A percentile compares a stretch with the other conserved stretches of the same genome.
phyloP scores from a whole-genome alignment of 2,888 invertebrate species.

The Mimumesa dahlbomi region DNA sequence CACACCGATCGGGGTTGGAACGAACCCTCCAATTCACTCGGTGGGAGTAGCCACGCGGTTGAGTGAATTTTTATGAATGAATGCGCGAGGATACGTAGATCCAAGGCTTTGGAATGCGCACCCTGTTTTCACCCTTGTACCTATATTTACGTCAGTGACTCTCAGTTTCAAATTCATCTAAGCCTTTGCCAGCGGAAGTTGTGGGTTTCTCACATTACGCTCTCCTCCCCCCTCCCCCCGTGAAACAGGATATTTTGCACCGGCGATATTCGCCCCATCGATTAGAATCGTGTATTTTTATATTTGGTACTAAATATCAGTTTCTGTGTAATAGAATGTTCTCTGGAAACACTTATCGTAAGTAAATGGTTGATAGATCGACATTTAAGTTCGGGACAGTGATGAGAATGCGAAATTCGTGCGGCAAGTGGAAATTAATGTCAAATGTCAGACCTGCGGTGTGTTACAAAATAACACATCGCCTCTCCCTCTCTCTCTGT shows the following conservation, averaged over 20 bases:
- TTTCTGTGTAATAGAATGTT: neutral
- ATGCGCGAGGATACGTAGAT: conserved; percentile 67
- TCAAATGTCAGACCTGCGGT: conserved; percentile 11
- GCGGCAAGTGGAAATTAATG: conserved; percentile 11
- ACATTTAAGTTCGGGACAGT: too few species aligned
- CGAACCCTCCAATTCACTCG: conserved; percentile 65
- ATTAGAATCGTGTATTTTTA: too few species aligned
- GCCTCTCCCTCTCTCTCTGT: conserved; percentile 10
- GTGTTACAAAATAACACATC: conserved; percentile 4
- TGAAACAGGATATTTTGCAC: too few species aligned
- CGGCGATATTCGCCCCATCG: too few species aligned
- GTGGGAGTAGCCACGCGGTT: conserved; percentile 64
- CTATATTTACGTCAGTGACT: conserved; percentile 65
- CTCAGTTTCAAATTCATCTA: conserved; percentile 58
- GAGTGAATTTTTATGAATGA: conserved; percentile 73
- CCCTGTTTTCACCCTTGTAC: conserved; percentile 66
- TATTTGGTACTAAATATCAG: neutral
- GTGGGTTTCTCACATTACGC: neutral
- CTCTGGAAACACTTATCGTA: too few species aligned
- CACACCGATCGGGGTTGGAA: conserved; percentile 62
- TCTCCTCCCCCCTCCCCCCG: too few species aligned
- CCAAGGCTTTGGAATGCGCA: conserved; percentile 65
- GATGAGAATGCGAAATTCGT: too few species aligned
- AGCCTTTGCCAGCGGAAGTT: conserved; percentile 6
- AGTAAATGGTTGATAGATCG: too few species aligned